Percentiles rank a stretch among this genome's conserved stretches.
Conservation (phyloP, 2,797 vertebrate genomes). For the Gorsachius magnificus region DNA sequence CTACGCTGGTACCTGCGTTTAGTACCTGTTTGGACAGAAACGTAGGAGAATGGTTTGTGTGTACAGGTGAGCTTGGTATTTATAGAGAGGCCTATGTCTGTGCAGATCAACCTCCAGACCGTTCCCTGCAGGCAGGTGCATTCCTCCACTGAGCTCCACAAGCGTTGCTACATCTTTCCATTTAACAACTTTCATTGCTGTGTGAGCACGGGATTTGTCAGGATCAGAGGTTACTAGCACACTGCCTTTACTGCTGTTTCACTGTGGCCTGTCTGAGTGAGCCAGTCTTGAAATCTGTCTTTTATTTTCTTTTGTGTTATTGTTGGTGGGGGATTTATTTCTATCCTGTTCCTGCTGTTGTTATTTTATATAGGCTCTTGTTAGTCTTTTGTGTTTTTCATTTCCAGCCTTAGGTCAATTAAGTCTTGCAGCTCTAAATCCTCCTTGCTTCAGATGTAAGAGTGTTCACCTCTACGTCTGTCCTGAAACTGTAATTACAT, state of each 20-base stretch:
- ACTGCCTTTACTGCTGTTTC: slow-evolving; percentile 36
- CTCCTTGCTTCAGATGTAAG: neutral
- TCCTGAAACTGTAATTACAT: neutral
- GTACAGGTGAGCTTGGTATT: neutral
- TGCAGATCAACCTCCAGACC: neutral
- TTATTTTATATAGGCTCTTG: slow-evolving; percentile 45
- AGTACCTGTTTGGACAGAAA: neutral
- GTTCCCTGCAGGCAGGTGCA: neutral
- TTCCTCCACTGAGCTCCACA: neutral
- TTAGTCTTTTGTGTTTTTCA: slow-evolving; percentile 40
- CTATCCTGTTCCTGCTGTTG: slow-evolving; percentile 13
- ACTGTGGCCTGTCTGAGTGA: neutral
- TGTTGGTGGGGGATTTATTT: slow-evolving; percentile 55
- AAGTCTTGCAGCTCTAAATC: slow-evolving; percentile 31
- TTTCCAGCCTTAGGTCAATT: slow-evolving; percentile 25
- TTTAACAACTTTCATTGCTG: slow-evolving; percentile 45
- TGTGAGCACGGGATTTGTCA: slow-evolving; percentile 27
- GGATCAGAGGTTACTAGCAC: slow-evolving; percentile 52
- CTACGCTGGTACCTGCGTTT: neutral
- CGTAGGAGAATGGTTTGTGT: neutral
- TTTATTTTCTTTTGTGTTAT: slow-evolving; percentile 53
- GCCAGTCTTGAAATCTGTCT: slow-evolving; percentile 43
- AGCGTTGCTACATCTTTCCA: slow-evolving; percentile 6
- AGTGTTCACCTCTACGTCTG: neutral
- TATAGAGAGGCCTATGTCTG: neutral